Evolutionary conservation across 92 coral and sea anemone species (phyloP).

Genomic region (Epizoanthus fatuus): DNA sequence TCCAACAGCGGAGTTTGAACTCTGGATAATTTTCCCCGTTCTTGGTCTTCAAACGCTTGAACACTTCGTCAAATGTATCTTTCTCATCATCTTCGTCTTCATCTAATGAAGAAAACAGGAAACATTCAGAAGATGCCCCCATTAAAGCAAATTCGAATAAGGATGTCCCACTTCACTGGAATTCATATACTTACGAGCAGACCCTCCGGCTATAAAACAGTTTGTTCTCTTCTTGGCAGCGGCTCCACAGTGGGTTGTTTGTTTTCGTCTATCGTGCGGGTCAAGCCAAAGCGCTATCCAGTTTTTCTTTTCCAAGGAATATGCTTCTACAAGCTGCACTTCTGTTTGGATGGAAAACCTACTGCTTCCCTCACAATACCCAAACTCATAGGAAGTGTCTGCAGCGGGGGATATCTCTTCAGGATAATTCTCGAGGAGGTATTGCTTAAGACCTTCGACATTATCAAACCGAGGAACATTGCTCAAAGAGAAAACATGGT

Average conservation of each 20-base stretch:
- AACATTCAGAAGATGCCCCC: background rate
- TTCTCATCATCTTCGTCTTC: background rate
- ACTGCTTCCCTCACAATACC: background rate
- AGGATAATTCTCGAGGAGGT: background rate
- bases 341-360: background rate
- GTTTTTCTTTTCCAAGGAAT: background rate
- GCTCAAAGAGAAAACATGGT: background rate
- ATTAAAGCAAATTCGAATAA: background rate
- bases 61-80: background rate
- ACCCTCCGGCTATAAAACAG: background rate
- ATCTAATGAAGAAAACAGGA: background rate
- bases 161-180: background rate
- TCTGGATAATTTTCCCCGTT: background rate
- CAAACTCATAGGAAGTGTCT: background rate
- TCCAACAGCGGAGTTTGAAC: conserved; percentile 1
- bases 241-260: background rate
- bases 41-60: background rate
- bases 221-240: background rate
- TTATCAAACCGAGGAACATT: background rate
- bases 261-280: background rate
- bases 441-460: background rate
- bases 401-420: background rate
- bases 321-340: background rate
- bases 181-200: background rate
- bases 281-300: background rate